A percentile compares a stretch with the other conserved stretches of the same genome.
Evolutionary conservation across 92 coral and sea anemone genomes (phyloP).

Genomic region (Zoanthus sociatus): DNA sequence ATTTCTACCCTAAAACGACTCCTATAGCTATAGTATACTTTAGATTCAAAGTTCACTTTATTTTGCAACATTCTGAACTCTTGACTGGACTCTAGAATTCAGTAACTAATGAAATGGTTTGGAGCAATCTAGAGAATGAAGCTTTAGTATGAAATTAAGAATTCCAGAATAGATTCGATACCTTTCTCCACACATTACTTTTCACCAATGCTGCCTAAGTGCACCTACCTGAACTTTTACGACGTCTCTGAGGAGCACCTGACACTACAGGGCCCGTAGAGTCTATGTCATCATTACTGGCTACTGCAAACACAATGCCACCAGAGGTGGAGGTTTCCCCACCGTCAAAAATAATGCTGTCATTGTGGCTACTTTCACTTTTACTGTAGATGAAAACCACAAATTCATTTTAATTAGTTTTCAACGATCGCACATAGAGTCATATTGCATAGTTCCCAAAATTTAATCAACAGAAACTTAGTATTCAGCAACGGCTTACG

Average conservation of each 20-base stretch:
- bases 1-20: too few relatives aligned
- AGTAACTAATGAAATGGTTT: not conserved
- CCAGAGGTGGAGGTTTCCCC: conserved; percentile 54
- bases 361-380: not conserved
- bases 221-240: conserved; percentile 33
- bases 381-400: not conserved
- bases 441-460: too few relatives aligned
- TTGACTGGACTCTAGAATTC: not conserved
- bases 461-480: too few relatives aligned
- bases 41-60: too few relatives aligned
- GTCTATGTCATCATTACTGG: conserved; percentile 22
- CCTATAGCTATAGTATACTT: too few relatives aligned
- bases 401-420: not conserved
- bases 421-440: not conserved
- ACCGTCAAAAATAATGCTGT: conserved; percentile 27
- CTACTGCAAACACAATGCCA: conserved; percentile 42
- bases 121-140: not conserved
- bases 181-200: not conserved
- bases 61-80: not conserved
- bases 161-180: not conserved
- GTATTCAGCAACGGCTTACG: too few relatives aligned
- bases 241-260: conserved; percentile 14
- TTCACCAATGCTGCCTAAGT: not conserved
- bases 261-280: not conserved
- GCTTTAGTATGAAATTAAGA: not conserved